These are phyloP conservation scores for Gracilinanus agilis DNA, from an alignment of 2,113 vertebrate genomes.

Conservation along the genomic window DNA sequence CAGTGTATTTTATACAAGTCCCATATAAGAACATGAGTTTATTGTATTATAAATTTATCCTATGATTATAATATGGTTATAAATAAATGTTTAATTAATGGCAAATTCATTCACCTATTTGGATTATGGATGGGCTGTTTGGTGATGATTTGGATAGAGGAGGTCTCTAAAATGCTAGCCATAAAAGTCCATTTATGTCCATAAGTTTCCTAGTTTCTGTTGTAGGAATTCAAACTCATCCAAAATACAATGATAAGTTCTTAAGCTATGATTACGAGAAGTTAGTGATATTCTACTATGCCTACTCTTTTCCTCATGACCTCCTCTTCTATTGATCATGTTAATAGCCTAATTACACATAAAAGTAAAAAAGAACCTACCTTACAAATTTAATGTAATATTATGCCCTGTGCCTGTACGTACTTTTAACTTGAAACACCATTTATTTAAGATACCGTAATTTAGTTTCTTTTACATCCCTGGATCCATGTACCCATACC, in stretches of 20 bases:
- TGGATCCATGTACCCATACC: background rate
- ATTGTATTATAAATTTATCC: too few relatives aligned
- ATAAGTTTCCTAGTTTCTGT: background rate
- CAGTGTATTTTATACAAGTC: too few relatives aligned
- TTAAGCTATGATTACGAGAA: background rate
- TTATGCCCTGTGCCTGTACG: background rate
- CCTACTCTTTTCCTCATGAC: background rate
- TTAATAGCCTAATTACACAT: background rate
- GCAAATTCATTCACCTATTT: too few relatives aligned
- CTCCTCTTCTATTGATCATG: background rate
- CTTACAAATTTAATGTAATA: background rate
- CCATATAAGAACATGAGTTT: too few relatives aligned
- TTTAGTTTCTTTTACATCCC: background rate
- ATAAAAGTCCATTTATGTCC: background rate
- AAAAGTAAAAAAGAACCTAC: background rate
- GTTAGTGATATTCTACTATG: too few relatives aligned
- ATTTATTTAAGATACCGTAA: background rate
- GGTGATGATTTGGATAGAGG: background rate
- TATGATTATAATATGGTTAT: background rate
- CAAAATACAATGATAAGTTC: too few relatives aligned
- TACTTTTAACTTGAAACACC: background rate
- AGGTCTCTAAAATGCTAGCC: background rate
- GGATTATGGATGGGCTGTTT: background rate
- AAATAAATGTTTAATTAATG: background rate
- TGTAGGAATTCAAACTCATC: background rate